Conservation (phyloP, 1,140 invertebrate species). For the Anadara kagoshimensis region DNA sequence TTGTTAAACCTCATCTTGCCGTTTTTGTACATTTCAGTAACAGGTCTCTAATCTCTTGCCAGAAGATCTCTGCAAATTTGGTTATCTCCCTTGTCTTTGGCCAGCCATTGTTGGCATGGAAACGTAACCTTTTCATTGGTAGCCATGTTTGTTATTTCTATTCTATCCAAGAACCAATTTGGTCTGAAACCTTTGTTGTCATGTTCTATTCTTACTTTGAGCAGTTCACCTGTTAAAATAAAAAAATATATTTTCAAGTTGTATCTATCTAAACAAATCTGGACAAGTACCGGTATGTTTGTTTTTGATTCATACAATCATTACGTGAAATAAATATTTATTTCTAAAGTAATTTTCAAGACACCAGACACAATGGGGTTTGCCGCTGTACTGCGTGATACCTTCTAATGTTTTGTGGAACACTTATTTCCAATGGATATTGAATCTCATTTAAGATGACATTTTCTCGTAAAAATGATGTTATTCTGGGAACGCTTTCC, state of each 20-base stretch:
- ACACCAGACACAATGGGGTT: too few species aligned
- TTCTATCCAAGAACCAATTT: conserved; percentile 70
- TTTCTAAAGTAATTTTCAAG: too few species aligned
- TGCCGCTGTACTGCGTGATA: too few species aligned
- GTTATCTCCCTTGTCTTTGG: conserved; percentile 69
- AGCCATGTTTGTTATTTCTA: conserved; percentile 67
- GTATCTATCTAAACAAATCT: too few species aligned
- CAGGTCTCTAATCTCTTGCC: conserved; percentile 28
- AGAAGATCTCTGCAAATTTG: conserved; percentile 63
- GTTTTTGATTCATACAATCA: too few species aligned
- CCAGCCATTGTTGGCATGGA: conserved; percentile 71
- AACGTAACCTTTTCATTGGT: conserved; percentile 64
- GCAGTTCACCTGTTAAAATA: conserved; percentile 69
- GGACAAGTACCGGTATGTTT: too few species aligned
- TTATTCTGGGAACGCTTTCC: too few species aligned
- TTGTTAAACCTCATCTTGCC: background rate
- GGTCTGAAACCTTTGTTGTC: conserved; percentile 71
- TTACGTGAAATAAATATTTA: too few species aligned
- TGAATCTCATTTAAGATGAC: too few species aligned
- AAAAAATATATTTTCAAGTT: conserved; percentile 12
- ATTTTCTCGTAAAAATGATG: too few species aligned
- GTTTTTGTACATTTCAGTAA: background rate
- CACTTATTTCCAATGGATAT: too few species aligned
- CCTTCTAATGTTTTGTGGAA: too few species aligned
- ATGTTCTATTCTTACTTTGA: conserved; percentile 71